Evolutionary conservation across 2,888 invertebrate genomes (phyloP), one percentile per base, ranked within the genome.

Genomic region (Pecten maximus): DNA sequence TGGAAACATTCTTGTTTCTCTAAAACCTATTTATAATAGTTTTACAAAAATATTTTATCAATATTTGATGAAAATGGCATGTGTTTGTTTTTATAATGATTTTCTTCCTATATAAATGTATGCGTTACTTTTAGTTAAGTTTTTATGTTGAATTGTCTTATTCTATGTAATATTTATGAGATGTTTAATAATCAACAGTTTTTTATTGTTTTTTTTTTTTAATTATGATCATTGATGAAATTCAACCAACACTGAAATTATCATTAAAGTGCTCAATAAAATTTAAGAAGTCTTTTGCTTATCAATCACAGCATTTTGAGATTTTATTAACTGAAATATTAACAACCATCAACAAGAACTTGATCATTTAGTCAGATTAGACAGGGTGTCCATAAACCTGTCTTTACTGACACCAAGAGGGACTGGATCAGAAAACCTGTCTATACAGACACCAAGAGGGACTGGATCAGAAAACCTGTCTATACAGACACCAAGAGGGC

Each of bases 181-280:
- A 44, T 40, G 12, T 48, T 15, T 16, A 44, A 44, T 48, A 28
- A 88, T 44, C 44, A 44, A 88, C 28, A 88, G 23, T 88, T 44
- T 88, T 6, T 44, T n/a, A 16, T 35, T 87, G 28, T 44, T 40
- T 88, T 88, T 88, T 39, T 8, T 12, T 16, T 23, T 6, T 40
- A 88, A 44, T 2, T 19, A 88, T 44, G 6, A 44, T 16, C 0
- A 6, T 39, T n/a, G 23, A 48, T 40, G 50, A 44, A 39, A 48
- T 88, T 44, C 44, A 44, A 28, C 44, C 44, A 88, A 44, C 40
- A 19, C 28, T 23, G 6, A n/a, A 88, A 16, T 88, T 74, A 74
- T 74, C n/a, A n/a, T n/a, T n/a, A 10, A 74, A 74, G 74, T 74
- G 74, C 74, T 74, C 74, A 74, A 74, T 74, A 74, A 74, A 74